These are phyloP conservation scores for Cnemophilus loriae DNA, from an alignment of 2,113 vertebrate genomes.

Conservation along the genomic window DNA sequence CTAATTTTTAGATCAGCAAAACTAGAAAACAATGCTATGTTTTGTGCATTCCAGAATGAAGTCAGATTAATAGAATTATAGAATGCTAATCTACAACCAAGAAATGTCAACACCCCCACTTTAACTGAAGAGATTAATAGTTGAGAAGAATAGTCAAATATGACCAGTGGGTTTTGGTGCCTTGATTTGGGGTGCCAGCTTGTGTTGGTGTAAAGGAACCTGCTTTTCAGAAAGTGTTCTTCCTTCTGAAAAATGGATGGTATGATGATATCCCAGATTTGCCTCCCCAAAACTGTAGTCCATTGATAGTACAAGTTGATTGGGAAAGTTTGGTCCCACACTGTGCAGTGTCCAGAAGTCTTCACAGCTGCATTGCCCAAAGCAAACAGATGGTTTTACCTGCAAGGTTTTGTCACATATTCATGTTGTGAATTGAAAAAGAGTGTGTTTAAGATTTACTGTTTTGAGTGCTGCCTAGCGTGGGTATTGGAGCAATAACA, in stretches of 20 bases:
- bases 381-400: constrained; percentile 20
- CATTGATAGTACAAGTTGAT: background rate
- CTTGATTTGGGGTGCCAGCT: background rate
- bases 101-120: background rate
- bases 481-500: background rate
- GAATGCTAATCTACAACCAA: background rate
- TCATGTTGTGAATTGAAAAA: background rate
- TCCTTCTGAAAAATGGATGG: background rate
- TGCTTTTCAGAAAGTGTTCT: background rate
- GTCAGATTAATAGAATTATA: background rate
- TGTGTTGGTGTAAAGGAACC: background rate
- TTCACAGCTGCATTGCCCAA: constrained; percentile 2
- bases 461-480: background rate
- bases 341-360: background rate
- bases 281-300: background rate
- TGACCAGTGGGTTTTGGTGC: background rate
- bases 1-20: background rate
- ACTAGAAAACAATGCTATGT: background rate
- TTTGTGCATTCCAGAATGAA: background rate
- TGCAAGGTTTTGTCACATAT: background rate
- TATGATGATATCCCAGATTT: background rate
- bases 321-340: background rate
- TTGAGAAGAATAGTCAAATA: background rate
- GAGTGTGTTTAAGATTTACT: background rate
- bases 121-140: background rate